These are phyloP conservation scores for Scaptomyza tumidula DNA, from an alignment of 2,888 invertebrate species.

Conservation along the genomic window DNA sequence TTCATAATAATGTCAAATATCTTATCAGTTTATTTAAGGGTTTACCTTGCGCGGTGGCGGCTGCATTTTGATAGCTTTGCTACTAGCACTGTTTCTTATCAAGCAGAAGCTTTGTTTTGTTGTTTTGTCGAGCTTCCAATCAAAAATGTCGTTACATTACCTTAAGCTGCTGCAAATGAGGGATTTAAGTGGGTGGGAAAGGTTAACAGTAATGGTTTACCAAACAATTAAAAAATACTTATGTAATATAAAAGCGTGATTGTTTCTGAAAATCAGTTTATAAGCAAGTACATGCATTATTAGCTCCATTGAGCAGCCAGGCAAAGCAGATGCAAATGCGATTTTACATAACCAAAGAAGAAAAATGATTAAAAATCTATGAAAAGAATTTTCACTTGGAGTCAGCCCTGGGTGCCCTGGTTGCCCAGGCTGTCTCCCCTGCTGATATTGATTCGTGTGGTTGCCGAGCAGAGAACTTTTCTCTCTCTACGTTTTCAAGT, in stretches of 20 bases:
- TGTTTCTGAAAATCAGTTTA: not conserved
- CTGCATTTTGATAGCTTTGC: constrained; percentile 87
- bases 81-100: constrained; percentile 40
- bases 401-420: constrained; percentile 13
- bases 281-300: not conserved
- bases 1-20: not conserved
- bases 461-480: constrained; percentile 17
- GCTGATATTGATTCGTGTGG: constrained; percentile 48
- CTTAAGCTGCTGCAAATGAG: constrained; percentile 63
- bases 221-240: constrained; percentile 23
- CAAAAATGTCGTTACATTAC: constrained; percentile 63
- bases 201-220: constrained; percentile 27
- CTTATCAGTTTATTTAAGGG: not conserved
- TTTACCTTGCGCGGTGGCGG: constrained; percentile 94
- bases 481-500: constrained; percentile 20
- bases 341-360: constrained; percentile 41
- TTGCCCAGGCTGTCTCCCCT: constrained; percentile 24
- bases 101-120: constrained; percentile 40
- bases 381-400: constrained; percentile 43
- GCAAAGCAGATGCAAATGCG: constrained; percentile 3
- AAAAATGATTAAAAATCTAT: constrained; percentile 11
- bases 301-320: not conserved
- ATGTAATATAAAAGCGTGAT: constrained; percentile 31
- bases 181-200: not conserved
- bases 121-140: constrained; percentile 47